Evolutionary conservation across 2,888 invertebrate species (phyloP).

Genomic region (Eutolmus rufibarbis): DNA sequence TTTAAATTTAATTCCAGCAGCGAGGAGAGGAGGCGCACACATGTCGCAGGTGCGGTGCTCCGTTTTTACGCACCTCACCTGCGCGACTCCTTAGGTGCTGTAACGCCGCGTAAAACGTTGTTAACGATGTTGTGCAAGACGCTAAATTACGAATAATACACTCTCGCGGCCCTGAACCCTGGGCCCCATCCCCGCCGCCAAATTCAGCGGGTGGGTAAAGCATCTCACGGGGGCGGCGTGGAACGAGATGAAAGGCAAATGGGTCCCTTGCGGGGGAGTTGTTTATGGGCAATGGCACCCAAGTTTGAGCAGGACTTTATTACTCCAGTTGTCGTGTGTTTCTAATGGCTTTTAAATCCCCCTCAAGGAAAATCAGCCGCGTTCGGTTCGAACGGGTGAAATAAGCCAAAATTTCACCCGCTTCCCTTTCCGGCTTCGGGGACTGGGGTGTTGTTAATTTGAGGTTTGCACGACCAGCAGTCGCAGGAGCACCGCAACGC

Average conservation of each 20-base stretch:
- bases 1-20: slow-evolving; percentile 14
- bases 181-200: neutral
- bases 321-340: slow-evolving; percentile 21
- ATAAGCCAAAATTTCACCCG: neutral
- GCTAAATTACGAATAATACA: slow-evolving; percentile 34
- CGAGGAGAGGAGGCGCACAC: neutral
- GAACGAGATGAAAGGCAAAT: neutral
- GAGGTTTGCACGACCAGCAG: neutral
- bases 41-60: slow-evolving; percentile 8
- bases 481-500: neutral
- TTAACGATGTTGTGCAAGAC: slow-evolving; percentile 34
- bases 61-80: neutral
- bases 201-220: neutral
- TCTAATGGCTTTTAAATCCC: slow-evolving; percentile 31
- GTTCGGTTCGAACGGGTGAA: neutral
- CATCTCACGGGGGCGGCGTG: neutral
- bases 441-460: neutral
- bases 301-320: slow-evolving; percentile 8
- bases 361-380: neutral
- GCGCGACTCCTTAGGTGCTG: neutral
- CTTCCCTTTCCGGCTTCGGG: neutral
- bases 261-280: neutral
- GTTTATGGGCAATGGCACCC: neutral
- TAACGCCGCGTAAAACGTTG: slow-evolving; percentile 13
- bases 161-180: neutral